phyloP scores from a whole-genome alignment of 2,888 invertebrate genomes.

The Cryptocephalus moraei region DNA sequence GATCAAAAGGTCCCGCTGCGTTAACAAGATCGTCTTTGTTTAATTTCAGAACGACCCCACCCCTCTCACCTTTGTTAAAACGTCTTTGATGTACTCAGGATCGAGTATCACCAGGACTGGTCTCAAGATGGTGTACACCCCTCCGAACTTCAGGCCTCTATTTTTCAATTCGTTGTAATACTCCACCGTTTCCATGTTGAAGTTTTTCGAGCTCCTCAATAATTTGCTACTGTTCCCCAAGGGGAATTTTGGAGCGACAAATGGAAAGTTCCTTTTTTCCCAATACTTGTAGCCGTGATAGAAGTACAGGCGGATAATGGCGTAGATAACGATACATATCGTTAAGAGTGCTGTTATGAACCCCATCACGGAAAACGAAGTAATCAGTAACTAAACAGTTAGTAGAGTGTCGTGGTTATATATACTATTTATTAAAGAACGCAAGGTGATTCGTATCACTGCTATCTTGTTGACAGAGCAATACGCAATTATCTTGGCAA shows the following conservation, averaged over 20 bases:
- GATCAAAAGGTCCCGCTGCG: too few species aligned
- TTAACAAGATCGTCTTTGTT: background rate
- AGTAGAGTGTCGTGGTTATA: too few species aligned
- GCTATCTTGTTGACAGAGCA: too few species aligned
- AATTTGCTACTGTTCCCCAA: constrained; percentile 19
- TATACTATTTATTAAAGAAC: too few species aligned
- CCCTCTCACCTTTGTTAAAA: constrained; percentile 18
- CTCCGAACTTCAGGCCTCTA: constrained; percentile 10
- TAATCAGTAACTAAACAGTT: too few species aligned
- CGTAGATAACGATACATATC: background rate
- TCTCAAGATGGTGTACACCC: constrained; percentile 8
- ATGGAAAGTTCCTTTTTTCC: constrained; percentile 18
- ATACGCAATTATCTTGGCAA: too few species aligned
- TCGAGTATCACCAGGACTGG: constrained; percentile 19
- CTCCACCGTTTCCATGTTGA: constrained; percentile 7
- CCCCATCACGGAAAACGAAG: too few species aligned
- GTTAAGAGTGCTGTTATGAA: background rate
- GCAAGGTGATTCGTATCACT: too few species aligned
- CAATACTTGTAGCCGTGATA: constrained; percentile 18
- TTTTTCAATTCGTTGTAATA: constrained; percentile 13
- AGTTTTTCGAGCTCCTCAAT: constrained; percentile 3
- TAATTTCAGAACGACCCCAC: background rate
- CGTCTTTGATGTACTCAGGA: constrained; percentile 18
- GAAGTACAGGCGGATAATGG: too few species aligned
- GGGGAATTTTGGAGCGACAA: constrained; percentile 20